phyloP scores from a whole-genome alignment of 2,888 invertebrate genomes.

The Pomacea canaliculata region DNA sequence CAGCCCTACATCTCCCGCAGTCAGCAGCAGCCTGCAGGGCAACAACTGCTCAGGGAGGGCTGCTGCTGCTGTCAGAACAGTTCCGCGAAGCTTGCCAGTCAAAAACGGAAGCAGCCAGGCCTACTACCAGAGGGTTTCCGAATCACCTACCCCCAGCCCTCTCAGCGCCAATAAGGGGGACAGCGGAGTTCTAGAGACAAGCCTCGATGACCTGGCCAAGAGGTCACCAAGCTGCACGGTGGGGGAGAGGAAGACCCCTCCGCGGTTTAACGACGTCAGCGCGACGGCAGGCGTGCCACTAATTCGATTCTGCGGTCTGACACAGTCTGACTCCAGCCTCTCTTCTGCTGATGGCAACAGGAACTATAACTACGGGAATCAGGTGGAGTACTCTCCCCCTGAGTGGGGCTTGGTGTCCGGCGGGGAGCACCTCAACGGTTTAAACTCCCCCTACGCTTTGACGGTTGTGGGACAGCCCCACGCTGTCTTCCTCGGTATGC shows the following conservation, averaged over 20 bases:
- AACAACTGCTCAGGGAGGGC: not conserved
- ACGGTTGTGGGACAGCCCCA: not conserved
- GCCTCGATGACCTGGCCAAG: not conserved
- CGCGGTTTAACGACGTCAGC: not conserved
- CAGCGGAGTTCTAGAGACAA: not conserved
- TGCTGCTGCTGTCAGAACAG: not conserved
- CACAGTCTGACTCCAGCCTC: conserved; percentile 84
- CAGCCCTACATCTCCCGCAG: not conserved
- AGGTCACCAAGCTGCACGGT: not conserved
- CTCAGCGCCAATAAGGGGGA: not conserved
- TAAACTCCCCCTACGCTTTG: conserved; percentile 16
- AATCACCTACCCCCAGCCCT: not conserved
- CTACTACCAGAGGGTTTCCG: not conserved
- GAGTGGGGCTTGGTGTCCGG: conserved; percentile 6
- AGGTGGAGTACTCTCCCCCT: conserved; percentile 75
- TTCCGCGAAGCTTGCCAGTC: not conserved
- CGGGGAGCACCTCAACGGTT: conserved; percentile 18
- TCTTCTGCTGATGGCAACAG: conserved; percentile 75
- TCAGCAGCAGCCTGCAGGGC: not conserved
- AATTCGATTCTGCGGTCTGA: conserved; percentile 74
- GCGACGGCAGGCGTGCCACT: not conserved
- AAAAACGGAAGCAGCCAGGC: not conserved
- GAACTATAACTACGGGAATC: conserved; percentile 83
- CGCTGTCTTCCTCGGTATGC: not conserved
- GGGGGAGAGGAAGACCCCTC: not conserved